These are phyloP conservation scores for Diplolepis rosae DNA, from an alignment of 2,888 invertebrate species.

Conservation along the genomic window DNA sequence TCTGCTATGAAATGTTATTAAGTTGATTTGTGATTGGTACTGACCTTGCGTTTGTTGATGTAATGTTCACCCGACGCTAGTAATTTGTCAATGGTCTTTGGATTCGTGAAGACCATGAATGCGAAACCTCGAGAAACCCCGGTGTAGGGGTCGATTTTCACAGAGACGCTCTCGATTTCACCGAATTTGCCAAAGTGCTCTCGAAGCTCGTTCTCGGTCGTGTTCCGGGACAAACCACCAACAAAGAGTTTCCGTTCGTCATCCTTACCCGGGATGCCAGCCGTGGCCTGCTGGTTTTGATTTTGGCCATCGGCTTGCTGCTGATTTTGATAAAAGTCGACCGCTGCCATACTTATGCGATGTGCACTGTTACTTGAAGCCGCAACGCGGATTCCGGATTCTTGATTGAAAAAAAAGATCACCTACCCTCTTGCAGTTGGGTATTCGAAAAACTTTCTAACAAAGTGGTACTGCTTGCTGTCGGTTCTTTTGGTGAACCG, in stretches of 20 bases:
- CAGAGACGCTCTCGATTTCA: conserved; percentile 78
- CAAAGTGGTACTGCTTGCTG: conserved; percentile 35
- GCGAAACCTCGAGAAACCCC: conserved; percentile 80
- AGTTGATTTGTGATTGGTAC: conserved; percentile 33
- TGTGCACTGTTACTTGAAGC: conserved; percentile 23
- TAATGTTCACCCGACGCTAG: conserved; percentile 76
- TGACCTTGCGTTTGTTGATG: conserved; percentile 77
- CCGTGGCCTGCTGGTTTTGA: conserved; percentile 63
- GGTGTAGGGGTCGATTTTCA: conserved; percentile 80
- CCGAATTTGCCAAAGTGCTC: conserved; percentile 80
- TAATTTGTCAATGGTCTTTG: conserved; percentile 77
- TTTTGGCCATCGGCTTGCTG: conserved; percentile 56
- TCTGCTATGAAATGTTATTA: not conserved
- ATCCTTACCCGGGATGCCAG: conserved; percentile 73
- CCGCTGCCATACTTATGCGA: conserved; percentile 64
- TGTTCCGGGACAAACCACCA: conserved; percentile 80
- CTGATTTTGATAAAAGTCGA: conserved; percentile 67
- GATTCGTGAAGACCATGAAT: conserved; percentile 79
- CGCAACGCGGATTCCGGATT: conserved; percentile 8
- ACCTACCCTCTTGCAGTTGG: conserved; percentile 18
- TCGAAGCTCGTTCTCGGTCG: conserved; percentile 77
- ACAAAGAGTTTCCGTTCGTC: conserved; percentile 80
- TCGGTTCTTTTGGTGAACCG: conserved; percentile 55
- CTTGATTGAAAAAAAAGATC: conserved; percentile 30
- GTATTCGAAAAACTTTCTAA: conserved; percentile 14